These are phyloP conservation scores for Nanger granti DNA, from an alignment of 2,113 vertebrate species.

Conservation along the genomic window DNA sequence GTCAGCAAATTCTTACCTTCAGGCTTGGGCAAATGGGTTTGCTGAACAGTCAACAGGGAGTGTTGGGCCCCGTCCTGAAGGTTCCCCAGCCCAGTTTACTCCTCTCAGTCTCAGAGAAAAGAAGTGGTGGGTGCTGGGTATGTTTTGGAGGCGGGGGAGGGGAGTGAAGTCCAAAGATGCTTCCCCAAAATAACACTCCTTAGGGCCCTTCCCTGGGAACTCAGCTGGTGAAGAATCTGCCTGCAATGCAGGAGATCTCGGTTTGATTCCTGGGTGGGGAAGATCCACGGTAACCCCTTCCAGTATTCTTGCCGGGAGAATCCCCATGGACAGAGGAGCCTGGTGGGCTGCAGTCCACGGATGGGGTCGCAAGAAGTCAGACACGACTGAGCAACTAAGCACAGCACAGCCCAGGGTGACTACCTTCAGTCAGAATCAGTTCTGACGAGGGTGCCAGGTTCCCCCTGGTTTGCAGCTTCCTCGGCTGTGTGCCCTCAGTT, in stretches of 20 bases:
- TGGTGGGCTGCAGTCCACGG: not conserved
- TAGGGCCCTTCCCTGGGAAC: not conserved
- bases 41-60: not conserved
- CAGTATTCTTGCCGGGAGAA: not conserved
- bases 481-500: not conserved
- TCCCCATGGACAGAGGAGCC: not conserved
- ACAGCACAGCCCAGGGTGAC: not conserved
- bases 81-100: not conserved
- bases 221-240: not conserved
- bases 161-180: not conserved
- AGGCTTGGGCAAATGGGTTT: not conserved
- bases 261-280: not conserved
- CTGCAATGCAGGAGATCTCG: not conserved
- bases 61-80: not conserved
- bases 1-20: not conserved
- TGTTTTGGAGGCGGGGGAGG: rapidly evolving
- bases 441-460: not conserved
- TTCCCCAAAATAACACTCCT: not conserved
- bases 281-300: not conserved
- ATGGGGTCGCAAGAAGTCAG: not conserved
- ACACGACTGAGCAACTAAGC: not conserved
- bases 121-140: not conserved
- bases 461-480: not conserved
- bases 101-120: not conserved
- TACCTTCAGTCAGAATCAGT: not conserved